Base-by-base conservation (phyloP, 2,888 invertebrate species). In the Drosophila anceps region DNA sequence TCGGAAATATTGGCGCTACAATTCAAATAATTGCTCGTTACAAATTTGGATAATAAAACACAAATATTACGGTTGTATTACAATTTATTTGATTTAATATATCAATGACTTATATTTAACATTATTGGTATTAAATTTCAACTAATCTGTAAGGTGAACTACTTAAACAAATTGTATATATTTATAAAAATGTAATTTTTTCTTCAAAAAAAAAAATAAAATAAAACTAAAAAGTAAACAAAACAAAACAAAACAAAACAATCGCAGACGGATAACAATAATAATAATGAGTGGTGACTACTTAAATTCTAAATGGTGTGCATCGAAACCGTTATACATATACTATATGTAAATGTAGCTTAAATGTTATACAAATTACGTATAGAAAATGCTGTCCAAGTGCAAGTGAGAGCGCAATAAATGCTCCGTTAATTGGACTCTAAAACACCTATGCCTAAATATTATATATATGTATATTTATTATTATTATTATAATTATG, bases 21-120 rank as follows among this genome's bases (percentile, higher is more conserved):
- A 31, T 35, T 58, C 13, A 53, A 37, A 24, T 35, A 9, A 20
- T 4, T 51, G 7, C 1, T 31, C 33, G 13, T 33, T 50, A 33
- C 24, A 8, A 24, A 3, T 15, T 4, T 5, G 10, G n/a, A 4
- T 1, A 37, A 4, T 9, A 53, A 53, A 13, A 33, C 18, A 15
- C 20, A n/a, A 24, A 1, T 3, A 10, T 20, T 51, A 61, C 48
- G 12, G 31, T 67, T 57, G 65, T 68, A 66, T 72, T 79, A 69
- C 72, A 73, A 79, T 79, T 73, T 79, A 78, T 79, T 78, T 72
- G 46, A 63, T 72, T 69, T 67, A 67, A 76, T 79, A 76, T 73
- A 60, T 77, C 55, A 48, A 63, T 72, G 72, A 72, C 78, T 76
- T 76, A 79, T 51, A 44, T 35, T 61, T 66, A 63, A 76, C 61